Conservation (phyloP, 92 coral and sea anemone species). For the Bergia puertoricense region DNA sequence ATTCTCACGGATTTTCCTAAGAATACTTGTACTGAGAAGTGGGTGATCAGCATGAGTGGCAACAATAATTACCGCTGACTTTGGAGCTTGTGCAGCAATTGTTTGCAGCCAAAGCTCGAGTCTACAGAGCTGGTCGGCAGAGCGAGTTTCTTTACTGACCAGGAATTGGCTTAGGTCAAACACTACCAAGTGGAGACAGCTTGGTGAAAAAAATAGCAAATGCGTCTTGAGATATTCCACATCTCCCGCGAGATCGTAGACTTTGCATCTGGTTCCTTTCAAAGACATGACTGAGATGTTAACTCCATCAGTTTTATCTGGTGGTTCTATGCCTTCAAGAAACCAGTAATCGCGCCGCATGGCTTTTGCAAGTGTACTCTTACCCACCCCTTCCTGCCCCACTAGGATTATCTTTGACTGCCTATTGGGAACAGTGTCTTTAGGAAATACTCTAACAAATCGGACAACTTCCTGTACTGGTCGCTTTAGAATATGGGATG, state of each 20-base stretch:
- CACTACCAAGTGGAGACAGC: conserved; percentile 30
- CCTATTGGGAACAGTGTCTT: background rate
- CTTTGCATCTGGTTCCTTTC: conserved; percentile 1
- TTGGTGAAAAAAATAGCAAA: conserved; percentile 32
- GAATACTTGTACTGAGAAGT: background rate
- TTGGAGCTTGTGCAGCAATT: conserved; percentile 34
- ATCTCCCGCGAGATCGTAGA: conserved; percentile 51
- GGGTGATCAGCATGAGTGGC: conserved; percentile 47
- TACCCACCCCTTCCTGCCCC: conserved; percentile 55
- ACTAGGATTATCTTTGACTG: conserved; percentile 1
- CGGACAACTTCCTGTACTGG: background rate
- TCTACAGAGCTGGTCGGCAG: conserved; percentile 38
- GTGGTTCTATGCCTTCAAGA: background rate
- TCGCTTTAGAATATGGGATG: background rate
- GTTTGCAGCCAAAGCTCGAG: conserved; percentile 49
- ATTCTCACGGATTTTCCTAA: background rate
- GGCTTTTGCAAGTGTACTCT: conserved; percentile 43
- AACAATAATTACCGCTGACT: conserved; percentile 22
- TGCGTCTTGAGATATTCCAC: conserved; percentile 54
- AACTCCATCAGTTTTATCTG: conserved; percentile 45
- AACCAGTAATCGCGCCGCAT: conserved; percentile 8
- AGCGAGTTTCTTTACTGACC: conserved; percentile 26
- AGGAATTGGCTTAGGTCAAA: conserved; percentile 35
- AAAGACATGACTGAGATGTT: conserved; percentile 7
- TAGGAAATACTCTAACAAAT: background rate